phyloP scores from a whole-genome alignment of 2,797 vertebrate genomes.

The Crenichthys baileyi region DNA sequence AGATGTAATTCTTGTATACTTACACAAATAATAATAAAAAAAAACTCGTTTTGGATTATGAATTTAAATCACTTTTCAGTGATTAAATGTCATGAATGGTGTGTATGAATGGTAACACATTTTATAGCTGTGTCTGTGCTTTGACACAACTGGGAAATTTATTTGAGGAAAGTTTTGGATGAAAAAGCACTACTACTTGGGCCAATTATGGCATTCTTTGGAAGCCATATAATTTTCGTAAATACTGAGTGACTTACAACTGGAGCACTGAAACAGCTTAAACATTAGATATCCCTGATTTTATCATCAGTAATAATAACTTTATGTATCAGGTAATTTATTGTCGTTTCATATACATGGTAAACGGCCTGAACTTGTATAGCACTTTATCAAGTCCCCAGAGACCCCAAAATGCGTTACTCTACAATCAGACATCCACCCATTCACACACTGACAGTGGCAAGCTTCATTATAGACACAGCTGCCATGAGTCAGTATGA shows the following conservation, averaged over 20 bases:
- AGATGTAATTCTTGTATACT: constrained; percentile 5
- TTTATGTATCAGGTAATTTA: too few species aligned
- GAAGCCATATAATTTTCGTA: not conserved
- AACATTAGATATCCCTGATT: not conserved
- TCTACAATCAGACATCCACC: too few species aligned
- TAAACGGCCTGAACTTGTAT: too few species aligned
- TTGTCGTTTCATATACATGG: too few species aligned
- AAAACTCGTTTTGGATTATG: constrained; percentile 32
- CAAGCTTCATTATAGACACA: too few species aligned
- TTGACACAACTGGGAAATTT: constrained; percentile 39
- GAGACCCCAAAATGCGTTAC: too few species aligned
- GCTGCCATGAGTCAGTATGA: too few species aligned
- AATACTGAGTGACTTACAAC: constrained; percentile 1
- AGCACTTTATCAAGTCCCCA: too few species aligned
- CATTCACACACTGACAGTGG: too few species aligned
- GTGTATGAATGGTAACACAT: constrained; percentile 27
- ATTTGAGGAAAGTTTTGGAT: constrained; percentile 31
- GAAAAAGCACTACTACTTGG: constrained; percentile 9
- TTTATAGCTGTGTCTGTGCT: constrained; percentile 23
- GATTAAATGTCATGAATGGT: constrained; percentile 5
- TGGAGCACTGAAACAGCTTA: not conserved
- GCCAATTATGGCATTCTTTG: not conserved
- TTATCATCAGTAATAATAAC: not conserved
- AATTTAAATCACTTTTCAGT: constrained; percentile 33
- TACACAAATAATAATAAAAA: not conserved